Base-by-base conservation (phyloP, 2,888 invertebrate species). In the Brenthis ino region DNA sequence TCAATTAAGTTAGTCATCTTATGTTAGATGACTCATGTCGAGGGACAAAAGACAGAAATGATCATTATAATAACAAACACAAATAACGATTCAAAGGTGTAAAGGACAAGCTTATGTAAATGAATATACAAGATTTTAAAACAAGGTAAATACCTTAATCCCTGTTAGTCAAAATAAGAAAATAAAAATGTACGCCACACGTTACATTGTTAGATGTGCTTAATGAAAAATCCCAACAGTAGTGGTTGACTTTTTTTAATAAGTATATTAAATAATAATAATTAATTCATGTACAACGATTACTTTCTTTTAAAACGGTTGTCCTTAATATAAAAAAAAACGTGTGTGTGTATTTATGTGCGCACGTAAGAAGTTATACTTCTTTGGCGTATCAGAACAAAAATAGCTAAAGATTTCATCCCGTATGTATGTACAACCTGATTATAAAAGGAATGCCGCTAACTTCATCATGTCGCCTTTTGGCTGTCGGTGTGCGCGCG, bases 1-100 rank as follows among this genome's bases (percentile, higher is more conserved):
- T 88, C 87, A 88, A 86, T 87, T 85, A 86, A 85, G 83, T 89
- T 88, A 89, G 88, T 91, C 89, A 89, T 87, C 85, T 83, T 77
- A 76, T 76, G 75, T 72, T 72, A 69, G 77, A 82, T 89, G 90
- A 91, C 85, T 89, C 88, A 91, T 75, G 74, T 72, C 67, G 71
- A 76, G 77, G 80, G 81, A 85, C 85, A 84, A 84, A 81, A 79
- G 78, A 76, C 70, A 71, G 66, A 69, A 74, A 74, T 73, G 65
- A 14, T 65, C 70, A 64, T 57, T 56, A 55, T 16, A 66, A 65
- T 37, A 69, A 55, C 57, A 61, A 70, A 61, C 58, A 47, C 43
- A 64, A 65, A 65, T 69, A 50, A 71, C 47, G 50, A 68, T 55
- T 48, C 20, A 43, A 51, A 69, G 43, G 53, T 50, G 53, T 14